phyloP scores from a whole-genome alignment of 2,113 vertebrate species.

The Scolopax mira region DNA sequence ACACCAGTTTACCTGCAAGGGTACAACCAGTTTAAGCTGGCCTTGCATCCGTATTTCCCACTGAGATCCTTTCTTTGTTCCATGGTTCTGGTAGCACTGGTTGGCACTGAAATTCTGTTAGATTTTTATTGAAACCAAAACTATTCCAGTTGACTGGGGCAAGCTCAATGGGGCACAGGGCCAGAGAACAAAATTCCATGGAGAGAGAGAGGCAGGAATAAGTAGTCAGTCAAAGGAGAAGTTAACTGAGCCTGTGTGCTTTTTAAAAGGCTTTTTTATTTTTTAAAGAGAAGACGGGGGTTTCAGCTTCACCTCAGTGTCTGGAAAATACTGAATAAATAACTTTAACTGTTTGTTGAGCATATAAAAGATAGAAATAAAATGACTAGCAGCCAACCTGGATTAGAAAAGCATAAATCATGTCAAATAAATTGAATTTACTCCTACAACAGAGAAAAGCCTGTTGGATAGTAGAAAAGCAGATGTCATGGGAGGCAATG shows the following conservation, averaged over 20 bases:
- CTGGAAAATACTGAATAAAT: neutral
- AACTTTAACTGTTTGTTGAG: neutral
- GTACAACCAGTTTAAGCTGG: neutral
- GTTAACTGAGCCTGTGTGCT: neutral
- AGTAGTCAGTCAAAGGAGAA: neutral
- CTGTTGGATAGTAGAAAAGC: neutral
- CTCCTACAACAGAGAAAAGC: neutral
- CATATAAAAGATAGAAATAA: neutral
- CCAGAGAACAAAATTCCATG: neutral
- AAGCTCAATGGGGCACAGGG: neutral
- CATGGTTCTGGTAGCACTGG: neutral
- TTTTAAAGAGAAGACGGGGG: neutral
- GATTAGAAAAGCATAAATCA: neutral
- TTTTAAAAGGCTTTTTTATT: neutral
- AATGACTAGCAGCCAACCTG: neutral
- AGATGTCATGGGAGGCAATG: neutral
- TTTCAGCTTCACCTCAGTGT: neutral
- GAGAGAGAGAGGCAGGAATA: neutral
- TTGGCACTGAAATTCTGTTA: neutral
- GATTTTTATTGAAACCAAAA: neutral
- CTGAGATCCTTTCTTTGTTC: neutral
- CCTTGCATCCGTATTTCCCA: neutral
- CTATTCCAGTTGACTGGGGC: neutral
- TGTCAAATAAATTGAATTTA: constrained; percentile 10
- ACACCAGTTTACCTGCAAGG: neutral